Base-by-base conservation (phyloP, 2,888 invertebrate genomes). In the Slavum lentiscoides region DNA sequence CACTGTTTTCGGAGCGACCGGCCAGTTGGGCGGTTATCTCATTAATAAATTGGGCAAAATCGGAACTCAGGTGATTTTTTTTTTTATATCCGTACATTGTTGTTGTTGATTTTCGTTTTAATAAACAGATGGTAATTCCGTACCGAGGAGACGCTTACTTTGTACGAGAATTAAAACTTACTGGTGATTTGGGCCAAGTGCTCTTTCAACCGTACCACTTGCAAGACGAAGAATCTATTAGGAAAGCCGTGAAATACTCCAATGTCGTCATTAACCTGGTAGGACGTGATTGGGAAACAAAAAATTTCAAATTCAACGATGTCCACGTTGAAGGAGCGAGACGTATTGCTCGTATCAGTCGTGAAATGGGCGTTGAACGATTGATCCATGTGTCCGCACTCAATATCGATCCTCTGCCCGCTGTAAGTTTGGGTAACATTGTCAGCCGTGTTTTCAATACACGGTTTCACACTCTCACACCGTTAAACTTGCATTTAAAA, bases 261-360 rank as follows among this genome's bases (percentile, higher is more conserved):
- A 97, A 98, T 88, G 95, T 98, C 74, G 99, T 98, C 1, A 91
- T 99, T 84, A 99, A 99, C 87, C 88, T 98, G 82, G 90, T 99
- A 83, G 98, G 98, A 7, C 89, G 94, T 61, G 94, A 96, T 84
- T 95, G 91, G 89, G 96, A 97, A 87, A 98, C 98, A 0, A 93
- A 90, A 88, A 96, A 96, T 87, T 99, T 92, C 85, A 91, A 89
- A 77, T 96, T 91, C 85, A 88, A 92, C 80, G 95, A 96, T 88
- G 95, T 97, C 0, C 91, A 98, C 88, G 92, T 94, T 0, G 91
- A 92, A 21, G 97, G 95, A 15, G 92, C 98, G 0, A 89, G 92
- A 62, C 90, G 90, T 19, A 88, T 99, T 85, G 99, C 98, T 9
- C 91, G 92, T 83, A 86, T 92, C 72, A 89, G 91, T 30, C 87